Base-by-base conservation (phyloP, 2,888 invertebrate genomes). In the Campaea margaritaria region DNA sequence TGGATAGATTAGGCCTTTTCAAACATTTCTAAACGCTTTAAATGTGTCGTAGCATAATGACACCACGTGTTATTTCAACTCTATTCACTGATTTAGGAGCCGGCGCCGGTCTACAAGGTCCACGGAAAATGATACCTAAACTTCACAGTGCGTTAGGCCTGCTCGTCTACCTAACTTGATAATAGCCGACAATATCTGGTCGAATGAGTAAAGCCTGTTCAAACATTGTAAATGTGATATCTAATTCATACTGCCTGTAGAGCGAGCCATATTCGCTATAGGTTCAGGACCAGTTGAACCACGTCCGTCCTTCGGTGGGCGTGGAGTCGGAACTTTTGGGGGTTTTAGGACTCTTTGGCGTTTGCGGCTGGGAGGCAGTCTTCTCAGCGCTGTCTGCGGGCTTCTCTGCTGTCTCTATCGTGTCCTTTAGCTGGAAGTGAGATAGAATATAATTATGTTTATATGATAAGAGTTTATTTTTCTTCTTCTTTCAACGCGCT, bases 261-360 rank as follows among this genome's bases (percentile, higher is more conserved):
- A 47, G 7, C 1, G 8, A 10, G 14, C 45, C 15, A 11, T 13
- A 44, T 11, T 5, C 8, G 12, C 27, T 16, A 10, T 38, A 8
- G 14, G 50, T 21, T 86, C 87, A 94, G 60, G 93, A 93, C 93
- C 94, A 94, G 5, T 86, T 89, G 73, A 94, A 93, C 94, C 94
- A 94, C 0, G 93, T 93, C 67, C 88, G 88, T 31, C 84, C 79
- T 69, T 93, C 93, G 4, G 91, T 83, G 0, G 89, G 87, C 41
- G 91, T 83, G 65, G 81, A 62, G 38, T 75, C 69, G 38, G 81
- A 67, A 48, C 83, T 84, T 57, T 82, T 83, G 0, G 85, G 81
- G 0, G 86, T 69, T 44, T 64, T 73, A 70, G 3, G 87, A 85
- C 47, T 80, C 83, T n/a, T 87, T 79, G 16, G 86, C 76, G 38